These are phyloP conservation scores for Phenganax subtilis DNA, from an alignment of 92 coral and sea anemone genomes.

Conservation along the genomic window DNA sequence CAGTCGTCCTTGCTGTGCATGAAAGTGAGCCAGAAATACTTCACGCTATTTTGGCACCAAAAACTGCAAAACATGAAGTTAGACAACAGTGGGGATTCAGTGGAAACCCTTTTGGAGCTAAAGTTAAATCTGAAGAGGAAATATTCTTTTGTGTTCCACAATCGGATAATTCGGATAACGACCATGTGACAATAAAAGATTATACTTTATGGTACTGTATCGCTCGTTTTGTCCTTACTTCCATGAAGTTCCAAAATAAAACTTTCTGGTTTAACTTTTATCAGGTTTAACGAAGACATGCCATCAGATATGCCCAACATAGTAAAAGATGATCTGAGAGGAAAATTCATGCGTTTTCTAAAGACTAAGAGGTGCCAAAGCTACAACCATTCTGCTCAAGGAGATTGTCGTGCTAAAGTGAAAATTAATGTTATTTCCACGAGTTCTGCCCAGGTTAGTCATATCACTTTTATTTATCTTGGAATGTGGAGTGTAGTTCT, in stretches of 20 bases:
- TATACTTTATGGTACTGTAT: conserved; percentile 1
- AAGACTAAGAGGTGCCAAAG: no score
- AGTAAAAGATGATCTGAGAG: no score
- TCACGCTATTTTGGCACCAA: not conserved
- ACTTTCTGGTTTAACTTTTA: not conserved
- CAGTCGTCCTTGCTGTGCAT: no score
- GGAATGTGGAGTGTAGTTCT: no score
- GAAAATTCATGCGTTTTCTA: no score
- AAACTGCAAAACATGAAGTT: not conserved
- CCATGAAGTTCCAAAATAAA: not conserved
- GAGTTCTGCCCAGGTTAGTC: no score
- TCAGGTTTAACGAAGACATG: not conserved
- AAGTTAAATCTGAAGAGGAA: not conserved
- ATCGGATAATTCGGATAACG: not conserved
- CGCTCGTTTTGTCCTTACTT: not conserved
- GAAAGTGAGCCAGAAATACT: not conserved
- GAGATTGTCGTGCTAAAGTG: no score
- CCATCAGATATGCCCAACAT: not conserved
- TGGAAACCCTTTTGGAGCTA: not conserved
- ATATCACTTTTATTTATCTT: no score
- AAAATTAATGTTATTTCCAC: no score
- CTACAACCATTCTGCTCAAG: no score
- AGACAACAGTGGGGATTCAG: not conserved
- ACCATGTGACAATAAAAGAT: not conserved
- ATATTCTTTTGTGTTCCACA: not conserved